A percentile compares a stretch with the other conserved stretches of the same genome.
Conservation (phyloP, 2,888 invertebrate species). For the Pristionchus japonicus region DNA sequence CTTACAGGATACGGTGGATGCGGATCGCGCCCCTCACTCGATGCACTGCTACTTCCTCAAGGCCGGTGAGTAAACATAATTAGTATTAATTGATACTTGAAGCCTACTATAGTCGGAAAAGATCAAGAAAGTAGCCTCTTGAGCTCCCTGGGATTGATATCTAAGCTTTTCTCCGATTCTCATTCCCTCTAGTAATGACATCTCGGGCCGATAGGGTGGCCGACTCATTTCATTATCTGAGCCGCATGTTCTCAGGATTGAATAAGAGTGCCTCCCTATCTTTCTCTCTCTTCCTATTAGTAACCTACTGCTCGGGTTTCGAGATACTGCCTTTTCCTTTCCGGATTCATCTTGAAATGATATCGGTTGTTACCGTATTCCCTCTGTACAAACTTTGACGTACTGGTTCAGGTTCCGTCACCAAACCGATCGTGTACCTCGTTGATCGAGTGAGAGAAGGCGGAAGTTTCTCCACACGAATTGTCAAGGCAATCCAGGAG, state of each 20-base stretch:
- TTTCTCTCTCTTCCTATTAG: not conserved
- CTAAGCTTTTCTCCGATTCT: not conserved
- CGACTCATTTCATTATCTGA: not conserved
- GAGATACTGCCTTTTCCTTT: not conserved
- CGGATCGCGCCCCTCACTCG: constrained; percentile 74
- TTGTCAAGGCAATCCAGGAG: constrained; percentile 76
- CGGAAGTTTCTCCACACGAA: constrained; percentile 74
- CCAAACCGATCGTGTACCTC: constrained; percentile 75
- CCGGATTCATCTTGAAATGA: too few species aligned
- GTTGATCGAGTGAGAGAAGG: constrained; percentile 76
- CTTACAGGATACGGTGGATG: constrained; percentile 70
- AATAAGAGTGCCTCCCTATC: not conserved
- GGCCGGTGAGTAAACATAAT: constrained; percentile 74
- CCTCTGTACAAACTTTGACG: too few species aligned
- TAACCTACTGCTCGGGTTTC: not conserved
- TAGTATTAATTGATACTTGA: too few species aligned
- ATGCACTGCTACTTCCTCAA: constrained; percentile 76
- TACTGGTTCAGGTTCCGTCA: constrained; percentile 52
- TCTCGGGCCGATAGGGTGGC: not conserved
- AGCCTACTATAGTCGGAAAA: too few species aligned
- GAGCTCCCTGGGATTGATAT: too few species aligned
- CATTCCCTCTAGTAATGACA: not conserved
- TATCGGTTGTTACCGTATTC: not conserved
- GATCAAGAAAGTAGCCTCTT: too few species aligned
- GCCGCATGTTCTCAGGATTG: not conserved